Evolutionary conservation across 2,113 vertebrate species (phyloP).

Genomic region (Halcyon malimbica): DNA sequence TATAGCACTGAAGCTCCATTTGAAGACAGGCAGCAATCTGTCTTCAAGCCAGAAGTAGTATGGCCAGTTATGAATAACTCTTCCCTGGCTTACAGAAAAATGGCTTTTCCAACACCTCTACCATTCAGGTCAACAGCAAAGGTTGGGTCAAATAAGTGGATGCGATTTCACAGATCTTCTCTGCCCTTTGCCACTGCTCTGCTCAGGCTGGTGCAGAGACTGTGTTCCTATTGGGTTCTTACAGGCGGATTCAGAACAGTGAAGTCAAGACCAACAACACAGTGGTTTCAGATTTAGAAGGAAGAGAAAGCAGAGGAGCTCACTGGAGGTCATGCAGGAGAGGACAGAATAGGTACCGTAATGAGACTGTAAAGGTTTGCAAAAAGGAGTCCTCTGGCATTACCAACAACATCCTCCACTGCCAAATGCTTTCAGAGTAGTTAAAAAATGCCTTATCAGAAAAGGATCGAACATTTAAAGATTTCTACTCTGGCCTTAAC

Average conservation of each 20-base stretch:
- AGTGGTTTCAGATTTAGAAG: neutral
- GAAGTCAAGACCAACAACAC: neutral
- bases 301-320: neutral
- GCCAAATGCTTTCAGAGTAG: neutral
- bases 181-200: neutral
- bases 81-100: neutral
- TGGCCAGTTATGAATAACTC: neutral
- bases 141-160: neutral
- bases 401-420: neutral
- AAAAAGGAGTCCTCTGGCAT: neutral
- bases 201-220: neutral
- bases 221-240: neutral
- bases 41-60: neutral
- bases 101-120: neutral
- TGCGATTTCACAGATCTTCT: neutral
- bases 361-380: neutral
- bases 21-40: neutral
- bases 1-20: neutral
- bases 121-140: neutral
- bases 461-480: neutral
- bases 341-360: neutral
- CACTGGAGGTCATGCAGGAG: neutral
- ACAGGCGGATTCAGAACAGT: neutral
- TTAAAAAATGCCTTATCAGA: neutral
- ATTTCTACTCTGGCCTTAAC: neutral